Conservation (phyloP, 2,797 vertebrate species). For the Aulostomus chinensis region DNA sequence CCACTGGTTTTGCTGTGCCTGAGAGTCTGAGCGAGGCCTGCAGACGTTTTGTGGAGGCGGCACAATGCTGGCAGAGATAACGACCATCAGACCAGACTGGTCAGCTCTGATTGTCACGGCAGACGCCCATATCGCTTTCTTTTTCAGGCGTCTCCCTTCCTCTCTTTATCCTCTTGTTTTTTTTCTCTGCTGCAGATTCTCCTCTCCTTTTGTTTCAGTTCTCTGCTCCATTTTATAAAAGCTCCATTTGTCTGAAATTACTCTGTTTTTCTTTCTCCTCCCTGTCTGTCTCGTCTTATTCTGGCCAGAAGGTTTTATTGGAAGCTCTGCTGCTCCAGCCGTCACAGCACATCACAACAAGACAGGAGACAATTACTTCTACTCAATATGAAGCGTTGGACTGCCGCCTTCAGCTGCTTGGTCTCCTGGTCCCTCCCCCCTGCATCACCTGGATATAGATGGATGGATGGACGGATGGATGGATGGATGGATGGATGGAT, state of each 20-base stretch:
- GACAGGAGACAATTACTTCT: too few species aligned
- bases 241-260: too few species aligned
- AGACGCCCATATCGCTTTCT: conserved; percentile 1
- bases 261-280: background rate
- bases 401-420: too few species aligned
- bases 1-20: too few species aligned
- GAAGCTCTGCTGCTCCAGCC: too few species aligned
- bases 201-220: background rate
- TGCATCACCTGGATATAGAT: too few species aligned
- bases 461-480: too few species aligned
- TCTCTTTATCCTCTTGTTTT: conserved; percentile 5
- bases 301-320: too few species aligned
- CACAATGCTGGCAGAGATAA: conserved; percentile 13
- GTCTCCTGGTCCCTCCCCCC: too few species aligned
- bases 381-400: too few species aligned
- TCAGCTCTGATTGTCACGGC: conserved; percentile 22
- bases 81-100: background rate
- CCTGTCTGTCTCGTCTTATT: background rate
- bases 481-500: too few species aligned
- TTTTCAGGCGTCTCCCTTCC: conserved; percentile 5
- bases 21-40: background rate
- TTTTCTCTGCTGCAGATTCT: background rate
- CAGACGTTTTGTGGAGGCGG: conserved; percentile 17
- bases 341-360: too few species aligned
- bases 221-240: background rate